Evolutionary conservation across 1,140 invertebrate genomes (phyloP), one percentile per base, ranked within the genome.

Genomic region (Drosophila dunni): DNA sequence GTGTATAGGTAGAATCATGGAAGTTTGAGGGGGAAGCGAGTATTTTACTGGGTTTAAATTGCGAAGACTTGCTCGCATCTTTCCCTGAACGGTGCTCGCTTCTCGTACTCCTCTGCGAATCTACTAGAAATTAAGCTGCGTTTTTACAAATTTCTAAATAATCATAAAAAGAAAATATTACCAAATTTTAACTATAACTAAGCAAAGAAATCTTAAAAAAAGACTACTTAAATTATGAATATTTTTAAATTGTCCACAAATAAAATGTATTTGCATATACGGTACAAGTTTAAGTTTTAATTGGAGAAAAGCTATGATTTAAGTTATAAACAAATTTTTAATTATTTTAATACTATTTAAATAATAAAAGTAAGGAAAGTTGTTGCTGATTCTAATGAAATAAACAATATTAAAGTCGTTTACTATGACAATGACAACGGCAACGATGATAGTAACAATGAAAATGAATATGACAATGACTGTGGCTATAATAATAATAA

Each of bases 101-200:
- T 3, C 15, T 15, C 9, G 4, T 11, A 8, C 0, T 36, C 62
- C 42, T 11, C 9, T 10, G 11, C 5, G 9, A 10, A 8, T 38
- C 1, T 33, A 34, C 24, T 29, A 5, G 17, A 29, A 42, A 11
- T 42, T 42, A n/a, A 42, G 40, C 11, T 6, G 13, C 1, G 7
- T 13, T 5, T 17, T 46, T 7, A 11, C 29, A 56, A 34, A 75
- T 38, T 48, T 10, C 20, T n/a, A 7, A 54, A 46, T 29, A 56
- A 10, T 11, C 24, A 53, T 48, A 56, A 58, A 53, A 34, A 53
- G 9, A 15, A 20, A 53, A 56, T 46, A 65, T 54, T 10, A 8
- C 20, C 20, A 60, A 53, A 70, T 56, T 38, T 64, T 29, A 65
- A 7, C 0, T 4, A 38, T 33, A 48, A 34, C 8, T 5, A 17